A percentile compares a stretch with the other conserved stretches of the same genome.
These are phyloP conservation scores for Takifugu ocellatus DNA, from an alignment of 2,797 vertebrate genomes.

Conservation along the genomic window DNA sequence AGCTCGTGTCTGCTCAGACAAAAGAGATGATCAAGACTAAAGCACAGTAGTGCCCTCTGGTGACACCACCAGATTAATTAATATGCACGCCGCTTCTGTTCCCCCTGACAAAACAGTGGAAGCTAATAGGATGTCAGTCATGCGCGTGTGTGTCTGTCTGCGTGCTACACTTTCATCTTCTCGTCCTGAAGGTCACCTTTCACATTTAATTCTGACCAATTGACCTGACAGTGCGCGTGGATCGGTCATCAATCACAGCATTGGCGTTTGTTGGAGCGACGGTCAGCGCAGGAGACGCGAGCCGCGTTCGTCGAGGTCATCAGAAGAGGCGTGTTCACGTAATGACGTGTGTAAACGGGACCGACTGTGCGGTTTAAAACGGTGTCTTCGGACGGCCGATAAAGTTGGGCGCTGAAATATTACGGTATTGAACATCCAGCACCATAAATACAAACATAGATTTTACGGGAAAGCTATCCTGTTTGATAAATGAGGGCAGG, in stretches of 20 bases:
- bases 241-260: conserved; percentile 63
- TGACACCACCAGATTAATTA: conserved; percentile 70
- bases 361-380: conserved; percentile 12
- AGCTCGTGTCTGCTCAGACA: conserved; percentile 27
- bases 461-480: conserved; percentile 11
- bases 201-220: conserved; percentile 64
- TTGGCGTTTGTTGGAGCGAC: conserved; percentile 37
- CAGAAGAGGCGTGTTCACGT: conserved; percentile 40
- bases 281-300: conserved; percentile 40
- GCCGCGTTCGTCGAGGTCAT: conserved; percentile 54
- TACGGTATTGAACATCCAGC: conserved; percentile 15
- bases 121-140: background rate
- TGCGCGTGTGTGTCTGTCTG: background rate
- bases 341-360: conserved; percentile 19
- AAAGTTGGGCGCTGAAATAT: conserved; percentile 13
- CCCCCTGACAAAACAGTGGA: conserved; percentile 35
- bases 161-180: conserved; percentile 23
- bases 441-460: conserved; percentile 35
- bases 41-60: conserved; percentile 78
- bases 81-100: conserved; percentile 57
- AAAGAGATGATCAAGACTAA: conserved; percentile 59
- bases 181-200: conserved; percentile 63
- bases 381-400: too few relatives aligned
- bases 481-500: conserved; percentile 58
- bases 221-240: conserved; percentile 53